Conservation (phyloP, 2,888 invertebrate genomes). For the Zele albiditarsus region DNA sequence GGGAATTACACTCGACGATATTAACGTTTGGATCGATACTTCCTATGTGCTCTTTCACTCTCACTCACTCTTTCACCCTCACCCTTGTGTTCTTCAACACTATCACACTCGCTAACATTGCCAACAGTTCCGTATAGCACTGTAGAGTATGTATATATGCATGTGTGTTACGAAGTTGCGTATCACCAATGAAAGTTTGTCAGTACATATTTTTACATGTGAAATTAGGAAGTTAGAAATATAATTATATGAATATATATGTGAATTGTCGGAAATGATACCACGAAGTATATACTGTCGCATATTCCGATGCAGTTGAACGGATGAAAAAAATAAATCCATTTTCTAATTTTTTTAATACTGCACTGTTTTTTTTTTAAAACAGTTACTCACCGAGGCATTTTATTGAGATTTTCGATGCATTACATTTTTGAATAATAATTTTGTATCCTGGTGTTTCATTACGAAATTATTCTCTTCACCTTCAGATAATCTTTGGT, state of each 20-base stretch:
- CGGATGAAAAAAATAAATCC: background rate
- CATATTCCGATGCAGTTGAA: background rate
- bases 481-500: too few species aligned
- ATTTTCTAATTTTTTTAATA: background rate
- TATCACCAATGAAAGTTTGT: background rate
- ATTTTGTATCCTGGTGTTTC: too few species aligned
- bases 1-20: conserved; percentile 10
- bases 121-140: background rate
- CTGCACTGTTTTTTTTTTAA: too few species aligned
- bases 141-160: background rate
- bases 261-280: background rate
- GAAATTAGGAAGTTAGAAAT: background rate
- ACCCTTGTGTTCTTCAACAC: background rate
- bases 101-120: background rate
- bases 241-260: background rate
- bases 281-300: background rate
- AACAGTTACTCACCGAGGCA: too few species aligned
- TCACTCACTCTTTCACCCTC: background rate
- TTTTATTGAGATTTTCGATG: too few species aligned
- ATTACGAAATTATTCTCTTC: too few species aligned
- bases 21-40: background rate
- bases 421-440: too few species aligned
- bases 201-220: background rate
- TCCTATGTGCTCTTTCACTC: background rate
- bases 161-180: background rate